phyloP scores from a whole-genome alignment of 2,888 invertebrate species.

The Lasioglossum lativentre region DNA sequence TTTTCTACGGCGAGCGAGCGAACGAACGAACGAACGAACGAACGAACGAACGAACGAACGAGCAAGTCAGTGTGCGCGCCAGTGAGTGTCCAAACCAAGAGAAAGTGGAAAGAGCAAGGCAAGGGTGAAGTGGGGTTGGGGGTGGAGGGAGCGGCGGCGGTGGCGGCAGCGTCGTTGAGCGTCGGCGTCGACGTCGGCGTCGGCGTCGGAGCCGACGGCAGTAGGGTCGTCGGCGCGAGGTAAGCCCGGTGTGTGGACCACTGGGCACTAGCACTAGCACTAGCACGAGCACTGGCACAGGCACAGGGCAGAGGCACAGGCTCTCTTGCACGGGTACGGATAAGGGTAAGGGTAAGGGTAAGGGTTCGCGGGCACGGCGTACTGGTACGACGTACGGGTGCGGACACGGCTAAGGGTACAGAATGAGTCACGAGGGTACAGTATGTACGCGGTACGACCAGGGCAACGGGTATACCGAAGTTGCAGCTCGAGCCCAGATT shows the following conservation, averaged over 20 bases:
- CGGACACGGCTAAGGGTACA: constrained; percentile 28
- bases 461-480: constrained; percentile 76
- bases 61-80: constrained; percentile 18
- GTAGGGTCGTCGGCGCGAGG: constrained; percentile 56
- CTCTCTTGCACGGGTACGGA: too few species aligned
- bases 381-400: not conserved
- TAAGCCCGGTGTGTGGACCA: constrained; percentile 62
- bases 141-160: constrained; percentile 5
- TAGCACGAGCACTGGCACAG: too few species aligned
- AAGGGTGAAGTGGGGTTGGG: constrained; percentile 30
- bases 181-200: constrained; percentile 66
- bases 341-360: not conserved
- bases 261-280: not conserved
- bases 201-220: constrained; percentile 69
- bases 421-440: constrained; percentile 55
- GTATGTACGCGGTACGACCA: constrained; percentile 50
- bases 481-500: constrained; percentile 81
- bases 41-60: not conserved
- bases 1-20: constrained; percentile 16
- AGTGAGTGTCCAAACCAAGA: constrained; percentile 29
- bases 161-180: constrained; percentile 20
- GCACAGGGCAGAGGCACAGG: too few species aligned
- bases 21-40: not conserved
- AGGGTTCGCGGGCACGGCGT: too few species aligned
- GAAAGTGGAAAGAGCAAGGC: constrained; percentile 46